These are phyloP conservation scores for Dermochelys coriacea DNA, from an alignment of 2,797 vertebrate species.

Conservation along the genomic window DNA sequence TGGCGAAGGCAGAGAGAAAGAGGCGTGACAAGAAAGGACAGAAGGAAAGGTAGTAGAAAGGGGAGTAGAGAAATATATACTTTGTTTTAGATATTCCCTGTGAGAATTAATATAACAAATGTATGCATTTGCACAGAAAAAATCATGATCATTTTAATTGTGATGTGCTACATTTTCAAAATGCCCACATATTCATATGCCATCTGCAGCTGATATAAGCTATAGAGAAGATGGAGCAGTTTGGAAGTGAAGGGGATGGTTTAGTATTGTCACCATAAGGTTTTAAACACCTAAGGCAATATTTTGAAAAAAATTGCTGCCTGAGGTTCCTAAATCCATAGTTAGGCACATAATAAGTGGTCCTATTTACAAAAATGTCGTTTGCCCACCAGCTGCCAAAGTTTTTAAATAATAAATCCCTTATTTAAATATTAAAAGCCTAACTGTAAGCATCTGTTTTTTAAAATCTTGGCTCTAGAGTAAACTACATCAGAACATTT, in stretches of 20 bases:
- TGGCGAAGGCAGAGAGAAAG: not conserved
- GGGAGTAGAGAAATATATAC: not conserved
- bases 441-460: not conserved
- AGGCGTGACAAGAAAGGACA: not conserved
- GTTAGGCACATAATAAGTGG: not conserved
- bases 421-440: not conserved
- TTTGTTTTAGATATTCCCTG: not conserved
- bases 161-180: not conserved
- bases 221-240: not conserved
- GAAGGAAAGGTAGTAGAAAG: not conserved
- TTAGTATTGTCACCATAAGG: not conserved
- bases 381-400: not conserved
- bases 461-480: not conserved
- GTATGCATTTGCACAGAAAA: not conserved
- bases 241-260: not conserved
- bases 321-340: not conserved
- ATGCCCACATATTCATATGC: not conserved
- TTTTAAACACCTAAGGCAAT: not conserved
- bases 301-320: not conserved
- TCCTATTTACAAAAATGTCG: not conserved
- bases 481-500: not conserved
- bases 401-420: not conserved
- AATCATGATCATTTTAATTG: not conserved
- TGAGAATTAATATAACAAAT: not conserved
- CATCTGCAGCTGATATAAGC: not conserved